phyloP scores from a whole-genome alignment of 1,140 invertebrate species.

The Atopsyche davidsoni region DNA sequence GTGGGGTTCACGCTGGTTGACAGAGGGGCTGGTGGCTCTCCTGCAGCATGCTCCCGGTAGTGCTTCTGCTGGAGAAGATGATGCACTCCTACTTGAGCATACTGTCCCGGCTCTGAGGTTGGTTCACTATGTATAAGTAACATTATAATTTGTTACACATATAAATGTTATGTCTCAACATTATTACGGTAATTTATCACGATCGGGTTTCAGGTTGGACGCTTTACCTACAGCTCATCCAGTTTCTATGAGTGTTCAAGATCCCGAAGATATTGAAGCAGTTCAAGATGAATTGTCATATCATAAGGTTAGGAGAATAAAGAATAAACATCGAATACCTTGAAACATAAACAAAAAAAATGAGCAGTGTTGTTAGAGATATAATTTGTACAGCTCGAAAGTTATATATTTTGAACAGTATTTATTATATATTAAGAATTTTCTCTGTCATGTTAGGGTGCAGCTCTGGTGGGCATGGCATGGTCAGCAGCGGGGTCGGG shows the following conservation, averaged over 20 bases:
- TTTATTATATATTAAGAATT: not conserved
- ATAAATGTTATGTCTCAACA: no score
- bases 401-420: not conserved
- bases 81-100: conserved; percentile 25
- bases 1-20: conserved; percentile 47
- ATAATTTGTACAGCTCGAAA: not conserved
- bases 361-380: no score
- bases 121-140: no score
- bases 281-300: conserved; percentile 88
- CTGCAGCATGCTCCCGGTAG: conserved; percentile 28
- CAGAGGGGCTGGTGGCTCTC: conserved; percentile 44
- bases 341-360: not conserved
- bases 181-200: no score
- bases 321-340: no score
- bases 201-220: conserved; percentile 51
- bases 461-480: conserved; percentile 28
- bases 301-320: no score
- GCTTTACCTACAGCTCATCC: conserved; percentile 74
- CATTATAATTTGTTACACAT: no score
- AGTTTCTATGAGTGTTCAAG: conserved; percentile 69
- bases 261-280: conserved; percentile 78
- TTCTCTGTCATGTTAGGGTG: conserved; percentile 15
- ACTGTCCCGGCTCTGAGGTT: conserved; percentile 35
- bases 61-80: conserved; percentile 7
- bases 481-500: conserved; percentile 54